Conservation (phyloP, 2,797 vertebrate genomes). For the Ptychadena robeensis region DNA sequence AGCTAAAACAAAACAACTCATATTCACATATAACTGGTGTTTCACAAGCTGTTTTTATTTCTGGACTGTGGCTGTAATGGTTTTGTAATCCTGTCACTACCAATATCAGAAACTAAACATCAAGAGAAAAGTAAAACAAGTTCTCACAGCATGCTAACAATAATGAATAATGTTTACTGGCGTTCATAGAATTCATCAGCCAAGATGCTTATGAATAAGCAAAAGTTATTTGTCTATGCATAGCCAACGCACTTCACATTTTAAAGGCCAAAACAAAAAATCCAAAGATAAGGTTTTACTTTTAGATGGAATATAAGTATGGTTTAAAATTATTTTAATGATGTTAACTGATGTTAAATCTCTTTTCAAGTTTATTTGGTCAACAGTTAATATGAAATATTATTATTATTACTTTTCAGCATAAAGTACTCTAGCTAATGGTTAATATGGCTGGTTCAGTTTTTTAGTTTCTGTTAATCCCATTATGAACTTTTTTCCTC, state of each 20-base stretch:
- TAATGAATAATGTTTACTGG: conserved; percentile 48
- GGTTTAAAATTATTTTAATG: too few relatives aligned
- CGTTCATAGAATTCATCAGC: conserved; percentile 21
- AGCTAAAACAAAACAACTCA: not conserved
- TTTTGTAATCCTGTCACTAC: conserved; percentile 65
- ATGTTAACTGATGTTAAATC: too few relatives aligned
- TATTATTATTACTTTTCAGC: too few relatives aligned
- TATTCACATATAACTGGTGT: not conserved
- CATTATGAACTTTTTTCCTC: too few relatives aligned
- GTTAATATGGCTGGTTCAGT: too few relatives aligned
- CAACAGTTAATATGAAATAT: too few relatives aligned
- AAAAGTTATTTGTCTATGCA: conserved; percentile 32
- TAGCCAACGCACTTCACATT: conserved; percentile 33
- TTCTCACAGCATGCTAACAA: conserved; percentile 46
- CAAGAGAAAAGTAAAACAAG: conserved; percentile 29
- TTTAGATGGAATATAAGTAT: not conserved
- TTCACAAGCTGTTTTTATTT: conserved; percentile 32
- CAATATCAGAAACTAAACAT: conserved; percentile 65
- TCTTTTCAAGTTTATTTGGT: too few relatives aligned
- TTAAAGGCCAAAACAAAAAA: conserved; percentile 24
- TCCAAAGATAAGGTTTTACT: conserved; percentile 18
- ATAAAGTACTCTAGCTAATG: too few relatives aligned
- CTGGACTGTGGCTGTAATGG: conserved; percentile 36
- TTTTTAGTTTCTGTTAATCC: too few relatives aligned
- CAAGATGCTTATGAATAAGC: conserved; percentile 26